These are phyloP conservation scores for Alsophila aescularia DNA, from an alignment of 2,888 invertebrate species.

Conservation along the genomic window DNA sequence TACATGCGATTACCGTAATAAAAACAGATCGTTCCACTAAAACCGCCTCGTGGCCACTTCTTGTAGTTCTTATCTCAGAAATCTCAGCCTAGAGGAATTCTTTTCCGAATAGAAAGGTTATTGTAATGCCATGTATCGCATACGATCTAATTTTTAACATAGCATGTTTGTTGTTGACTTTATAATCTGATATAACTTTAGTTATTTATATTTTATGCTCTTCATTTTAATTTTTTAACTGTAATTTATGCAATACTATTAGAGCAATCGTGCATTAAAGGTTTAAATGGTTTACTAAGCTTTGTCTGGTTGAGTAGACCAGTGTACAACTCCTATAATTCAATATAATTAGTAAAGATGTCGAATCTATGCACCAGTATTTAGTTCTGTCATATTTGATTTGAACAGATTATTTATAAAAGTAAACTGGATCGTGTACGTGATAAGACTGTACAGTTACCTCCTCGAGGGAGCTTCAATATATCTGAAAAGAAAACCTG, in stretches of 20 bases:
- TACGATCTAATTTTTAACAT: slow-evolving; percentile 42
- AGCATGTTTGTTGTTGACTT: slow-evolving; percentile 27
- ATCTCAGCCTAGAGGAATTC: slow-evolving; percentile 30
- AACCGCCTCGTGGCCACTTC: slow-evolving; percentile 13
- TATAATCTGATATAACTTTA: slow-evolving; percentile 11
- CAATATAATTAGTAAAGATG: no score
- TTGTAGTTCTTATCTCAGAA: slow-evolving; percentile 25
- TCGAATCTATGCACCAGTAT: no score
- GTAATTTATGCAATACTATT: not conserved
- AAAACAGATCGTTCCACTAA: slow-evolving; percentile 23
- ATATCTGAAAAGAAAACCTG: no score
- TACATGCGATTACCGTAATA: slow-evolving; percentile 18
- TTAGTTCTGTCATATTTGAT: no score
- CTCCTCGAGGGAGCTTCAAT: no score
- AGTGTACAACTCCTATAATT: no score
- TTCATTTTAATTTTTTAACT: slow-evolving; percentile 15
- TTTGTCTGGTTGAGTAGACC: no score
- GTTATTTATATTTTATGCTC: slow-evolving; percentile 5
- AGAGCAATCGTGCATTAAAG: slow-evolving; percentile 1
- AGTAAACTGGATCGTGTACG: no score
- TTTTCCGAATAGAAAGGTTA: slow-evolving; percentile 41
- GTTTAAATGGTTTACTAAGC: no score
- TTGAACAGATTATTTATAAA: no score
- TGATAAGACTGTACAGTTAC: no score
- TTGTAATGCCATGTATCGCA: slow-evolving; percentile 47